These are phyloP conservation scores for Saxidomus purpurata DNA, from an alignment of 1,140 invertebrate species.

Conservation along the genomic window DNA sequence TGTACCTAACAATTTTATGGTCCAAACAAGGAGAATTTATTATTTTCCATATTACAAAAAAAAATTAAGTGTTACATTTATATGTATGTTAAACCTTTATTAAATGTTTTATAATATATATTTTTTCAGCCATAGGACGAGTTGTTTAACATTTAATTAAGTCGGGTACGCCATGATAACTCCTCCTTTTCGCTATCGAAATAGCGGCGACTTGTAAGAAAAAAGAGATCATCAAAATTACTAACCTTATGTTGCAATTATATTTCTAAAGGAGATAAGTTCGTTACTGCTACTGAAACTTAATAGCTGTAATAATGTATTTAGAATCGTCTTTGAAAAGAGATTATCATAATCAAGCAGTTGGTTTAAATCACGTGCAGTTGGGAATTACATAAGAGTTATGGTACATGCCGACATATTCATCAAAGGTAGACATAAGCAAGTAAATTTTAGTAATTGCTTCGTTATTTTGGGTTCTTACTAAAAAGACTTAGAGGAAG, in stretches of 20 bases:
- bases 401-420: background rate
- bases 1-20: background rate
- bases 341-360: background rate
- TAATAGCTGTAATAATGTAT: background rate
- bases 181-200: background rate
- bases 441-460: background rate
- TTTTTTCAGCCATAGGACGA: too few relatives aligned
- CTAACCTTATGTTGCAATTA: background rate
- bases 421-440: too few relatives aligned
- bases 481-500: too few relatives aligned
- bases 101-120: too few relatives aligned
- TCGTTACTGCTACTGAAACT: too few relatives aligned
- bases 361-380: background rate
- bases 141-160: too few relatives aligned
- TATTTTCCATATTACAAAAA: background rate
- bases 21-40: background rate
- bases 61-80: background rate
- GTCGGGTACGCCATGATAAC: too few relatives aligned
- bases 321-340: background rate
- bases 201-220: background rate
- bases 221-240: background rate
- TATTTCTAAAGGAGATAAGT: background rate
- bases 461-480: too few relatives aligned
- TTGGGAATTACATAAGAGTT: background rate
- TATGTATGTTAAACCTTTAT: background rate